These are phyloP conservation scores for Punctoribates punctum DNA, from an alignment of 2,888 invertebrate genomes.

Conservation along the genomic window DNA sequence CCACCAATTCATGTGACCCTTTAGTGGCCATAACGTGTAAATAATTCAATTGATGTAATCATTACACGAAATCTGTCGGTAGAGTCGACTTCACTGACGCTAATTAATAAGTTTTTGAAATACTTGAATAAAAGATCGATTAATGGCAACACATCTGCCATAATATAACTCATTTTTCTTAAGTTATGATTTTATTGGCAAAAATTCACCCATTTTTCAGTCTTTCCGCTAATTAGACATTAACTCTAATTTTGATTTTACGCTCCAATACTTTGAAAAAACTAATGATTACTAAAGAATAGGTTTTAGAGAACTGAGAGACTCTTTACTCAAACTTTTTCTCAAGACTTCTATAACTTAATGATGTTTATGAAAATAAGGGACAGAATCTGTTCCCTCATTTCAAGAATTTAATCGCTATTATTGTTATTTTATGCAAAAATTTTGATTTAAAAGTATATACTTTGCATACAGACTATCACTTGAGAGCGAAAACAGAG, in stretches of 20 bases:
- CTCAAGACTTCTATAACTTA: neutral
- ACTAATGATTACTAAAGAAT: neutral
- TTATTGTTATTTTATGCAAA: conserved; percentile 9
- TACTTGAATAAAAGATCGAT: neutral
- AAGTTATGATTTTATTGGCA: too few relatives aligned
- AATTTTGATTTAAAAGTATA: neutral
- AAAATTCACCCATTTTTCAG: neutral
- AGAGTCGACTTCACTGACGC: too few relatives aligned
- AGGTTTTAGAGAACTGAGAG: neutral
- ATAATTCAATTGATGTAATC: conserved; percentile 11
- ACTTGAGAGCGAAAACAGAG: neutral
- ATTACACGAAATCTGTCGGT: neutral
- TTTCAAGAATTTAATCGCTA: neutral
- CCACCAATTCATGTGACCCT: neutral
- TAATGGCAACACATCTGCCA: neutral
- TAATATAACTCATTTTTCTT: too few relatives aligned
- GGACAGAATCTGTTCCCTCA: neutral
- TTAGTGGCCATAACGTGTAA: neutral
- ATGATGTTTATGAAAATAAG: neutral
- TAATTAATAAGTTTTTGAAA: neutral
- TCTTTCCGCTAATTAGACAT: neutral
- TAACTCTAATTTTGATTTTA: neutral
- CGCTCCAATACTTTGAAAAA: neutral
- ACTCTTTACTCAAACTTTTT: too few relatives aligned
- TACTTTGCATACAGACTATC: neutral